Evolutionary conservation across 2,888 invertebrate genomes (phyloP).

Genomic region (Pollenia griseotomentosa): DNA sequence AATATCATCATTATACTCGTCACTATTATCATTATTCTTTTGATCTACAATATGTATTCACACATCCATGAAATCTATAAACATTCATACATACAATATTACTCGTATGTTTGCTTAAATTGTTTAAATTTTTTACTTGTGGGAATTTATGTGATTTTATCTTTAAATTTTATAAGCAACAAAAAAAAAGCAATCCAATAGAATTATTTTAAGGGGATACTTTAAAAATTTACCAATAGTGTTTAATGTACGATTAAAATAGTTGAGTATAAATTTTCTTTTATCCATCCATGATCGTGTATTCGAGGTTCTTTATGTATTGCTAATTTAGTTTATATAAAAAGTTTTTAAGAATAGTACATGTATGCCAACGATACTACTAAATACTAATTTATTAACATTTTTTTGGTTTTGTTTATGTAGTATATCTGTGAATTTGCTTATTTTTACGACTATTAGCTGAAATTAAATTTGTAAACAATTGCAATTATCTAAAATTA

Average conservation of each 20-base stretch:
- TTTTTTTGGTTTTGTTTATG: not conserved
- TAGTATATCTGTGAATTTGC: slow-evolving; percentile 35
- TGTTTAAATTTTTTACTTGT: slow-evolving; percentile 39
- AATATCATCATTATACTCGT: slow-evolving; percentile 1
- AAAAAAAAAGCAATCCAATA: not conserved
- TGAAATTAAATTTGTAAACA: slow-evolving; percentile 65
- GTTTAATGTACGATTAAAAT: slow-evolving; percentile 8
- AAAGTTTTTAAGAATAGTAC: slow-evolving; percentile 16
- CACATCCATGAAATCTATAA: not conserved
- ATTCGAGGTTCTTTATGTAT: slow-evolving; percentile 7
- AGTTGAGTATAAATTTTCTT: slow-evolving; percentile 31
- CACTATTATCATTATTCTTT: slow-evolving; percentile 30
- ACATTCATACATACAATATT: not conserved
- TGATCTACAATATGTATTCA: slow-evolving; percentile 36
- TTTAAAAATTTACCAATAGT: slow-evolving; percentile 18
- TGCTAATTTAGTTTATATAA: slow-evolving; percentile 33
- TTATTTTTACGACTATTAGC: slow-evolving; percentile 61
- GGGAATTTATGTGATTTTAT: slow-evolving; percentile 54
- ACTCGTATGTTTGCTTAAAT: not conserved
- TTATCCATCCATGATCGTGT: slow-evolving; percentile 17
- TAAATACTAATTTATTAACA: slow-evolving; percentile 53
- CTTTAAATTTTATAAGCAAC: slow-evolving; percentile 15
- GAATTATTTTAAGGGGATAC: slow-evolving; percentile 11
- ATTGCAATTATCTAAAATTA: slow-evolving; percentile 41
- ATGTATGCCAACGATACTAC: not conserved